phyloP scores from a whole-genome alignment of 2,888 invertebrate genomes.

The Megalurothrips usitatus region DNA sequence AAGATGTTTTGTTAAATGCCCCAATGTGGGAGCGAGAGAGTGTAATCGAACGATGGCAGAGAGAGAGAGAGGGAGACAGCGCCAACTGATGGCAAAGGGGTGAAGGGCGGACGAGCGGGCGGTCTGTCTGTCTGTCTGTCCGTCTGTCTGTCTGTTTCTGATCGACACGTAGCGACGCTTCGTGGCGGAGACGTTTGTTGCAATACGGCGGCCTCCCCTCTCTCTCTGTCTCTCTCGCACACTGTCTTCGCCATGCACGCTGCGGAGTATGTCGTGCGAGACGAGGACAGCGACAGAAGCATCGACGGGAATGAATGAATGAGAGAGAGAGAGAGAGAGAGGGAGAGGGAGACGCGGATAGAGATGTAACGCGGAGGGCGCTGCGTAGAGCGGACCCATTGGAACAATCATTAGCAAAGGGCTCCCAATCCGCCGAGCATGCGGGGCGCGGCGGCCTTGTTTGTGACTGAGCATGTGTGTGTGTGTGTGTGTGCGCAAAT shows the following conservation, averaged over 20 bases:
- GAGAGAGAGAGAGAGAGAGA: not conserved
- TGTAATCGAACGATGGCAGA: not conserved
- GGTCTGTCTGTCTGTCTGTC: not conserved
- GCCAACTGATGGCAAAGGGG: not conserved
- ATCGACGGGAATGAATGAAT: too few species aligned
- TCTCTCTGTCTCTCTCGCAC: not conserved
- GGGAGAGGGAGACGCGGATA: not conserved
- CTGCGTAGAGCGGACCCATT: not conserved
- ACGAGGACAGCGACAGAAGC: too few species aligned
- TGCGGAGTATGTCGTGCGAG: too few species aligned
- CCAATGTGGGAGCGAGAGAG: not conserved
- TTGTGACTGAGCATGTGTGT: too few species aligned
- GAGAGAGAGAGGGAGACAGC: not conserved
- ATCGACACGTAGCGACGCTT: not conserved
- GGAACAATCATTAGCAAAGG: slow-evolving; percentile 3
- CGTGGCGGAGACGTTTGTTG: not conserved
- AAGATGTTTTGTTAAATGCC: slow-evolving; percentile 20
- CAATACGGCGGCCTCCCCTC: not conserved
- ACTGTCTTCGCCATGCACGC: not conserved
- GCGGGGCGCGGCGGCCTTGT: not conserved
- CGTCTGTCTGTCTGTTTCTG: not conserved
- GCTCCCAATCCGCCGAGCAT: not conserved
- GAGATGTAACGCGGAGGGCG: not conserved
- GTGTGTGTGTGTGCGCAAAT: too few species aligned
- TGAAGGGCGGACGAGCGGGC: not conserved